Evolutionary conservation across 2,888 invertebrate species (phyloP).

Genomic region (Eupithecia abbreviata): DNA sequence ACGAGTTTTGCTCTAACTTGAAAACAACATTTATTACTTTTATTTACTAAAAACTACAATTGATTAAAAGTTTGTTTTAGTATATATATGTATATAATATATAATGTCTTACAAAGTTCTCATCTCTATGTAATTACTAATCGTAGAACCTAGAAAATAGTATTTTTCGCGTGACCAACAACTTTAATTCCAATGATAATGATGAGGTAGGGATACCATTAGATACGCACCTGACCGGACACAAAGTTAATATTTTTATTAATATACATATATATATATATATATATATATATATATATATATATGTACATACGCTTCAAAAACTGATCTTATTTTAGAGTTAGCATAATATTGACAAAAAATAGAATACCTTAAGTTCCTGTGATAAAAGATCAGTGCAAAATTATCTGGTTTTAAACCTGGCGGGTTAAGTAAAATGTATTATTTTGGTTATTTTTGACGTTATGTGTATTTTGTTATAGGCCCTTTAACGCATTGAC

Average conservation of each 20-base stretch:
- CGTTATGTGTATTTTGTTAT: slow-evolving; percentile 5
- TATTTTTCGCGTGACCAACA: neutral
- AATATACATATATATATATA: neutral
- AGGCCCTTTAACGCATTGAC: neutral
- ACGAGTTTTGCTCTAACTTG: too few relatives aligned
- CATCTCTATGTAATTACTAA: neutral
- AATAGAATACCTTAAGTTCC: slow-evolving; percentile 8
- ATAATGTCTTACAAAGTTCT: neutral
- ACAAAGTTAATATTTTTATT: slow-evolving; percentile 6
- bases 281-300: neutral
- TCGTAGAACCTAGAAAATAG: neutral
- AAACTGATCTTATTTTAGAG: neutral
- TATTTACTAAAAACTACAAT: too few relatives aligned
- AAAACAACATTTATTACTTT: too few relatives aligned
- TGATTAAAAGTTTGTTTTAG: too few relatives aligned
- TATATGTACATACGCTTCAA: neutral
- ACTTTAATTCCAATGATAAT: neutral
- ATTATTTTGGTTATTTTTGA: slow-evolving; percentile 21
- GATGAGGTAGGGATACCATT: neutral
- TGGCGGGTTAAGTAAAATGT: slow-evolving; percentile 6
- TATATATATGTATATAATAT: neutral
- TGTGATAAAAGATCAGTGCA: slow-evolving; percentile 13
- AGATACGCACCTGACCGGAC: neutral
- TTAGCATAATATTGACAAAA: slow-evolving; percentile 7
- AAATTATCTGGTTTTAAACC: slow-evolving; percentile 1